A percentile compares a stretch with the other conserved stretches of the same genome.
These are phyloP conservation scores for Perccottus glenii DNA, from an alignment of 2,113 vertebrate species.

Conservation along the genomic window DNA sequence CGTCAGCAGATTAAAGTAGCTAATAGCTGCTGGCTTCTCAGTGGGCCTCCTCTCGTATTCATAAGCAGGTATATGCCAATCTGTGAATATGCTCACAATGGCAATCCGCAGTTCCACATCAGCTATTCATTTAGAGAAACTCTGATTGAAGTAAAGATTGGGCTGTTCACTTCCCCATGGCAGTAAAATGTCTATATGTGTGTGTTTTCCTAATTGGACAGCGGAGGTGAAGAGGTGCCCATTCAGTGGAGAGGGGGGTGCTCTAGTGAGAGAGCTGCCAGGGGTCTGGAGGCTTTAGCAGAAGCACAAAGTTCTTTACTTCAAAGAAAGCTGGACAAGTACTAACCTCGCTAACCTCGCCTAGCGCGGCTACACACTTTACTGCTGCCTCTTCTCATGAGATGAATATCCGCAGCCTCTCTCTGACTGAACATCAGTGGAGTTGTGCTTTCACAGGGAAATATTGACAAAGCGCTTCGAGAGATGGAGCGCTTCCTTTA, in stretches of 20 bases:
- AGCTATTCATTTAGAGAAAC: constrained; percentile 35
- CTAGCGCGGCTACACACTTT: constrained; percentile 40
- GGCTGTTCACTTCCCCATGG: constrained; percentile 44
- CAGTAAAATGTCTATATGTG: constrained; percentile 34
- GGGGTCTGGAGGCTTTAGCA: constrained; percentile 60
- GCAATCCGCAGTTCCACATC: constrained; percentile 55
- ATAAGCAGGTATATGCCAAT: constrained; percentile 36
- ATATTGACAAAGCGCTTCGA: constrained; percentile 74
- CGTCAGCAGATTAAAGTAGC: constrained; percentile 64
- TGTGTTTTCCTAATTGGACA: constrained; percentile 66
- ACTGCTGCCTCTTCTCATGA: constrained; percentile 54
- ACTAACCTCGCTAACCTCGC: constrained; percentile 22
- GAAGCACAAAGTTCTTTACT: constrained; percentile 59
- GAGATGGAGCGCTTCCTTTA: constrained; percentile 62
- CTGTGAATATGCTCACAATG: constrained; percentile 40
- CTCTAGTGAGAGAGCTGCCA: constrained; percentile 37
- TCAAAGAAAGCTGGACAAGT: constrained; percentile 66
- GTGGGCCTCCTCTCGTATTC: constrained; percentile 43
- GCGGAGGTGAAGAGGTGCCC: constrained; percentile 57
- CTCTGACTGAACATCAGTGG: constrained; percentile 48
- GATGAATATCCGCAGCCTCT: constrained; percentile 66
- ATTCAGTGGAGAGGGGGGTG: constrained; percentile 27
- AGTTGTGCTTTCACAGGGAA: constrained; percentile 53
- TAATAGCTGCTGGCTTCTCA: constrained; percentile 53
- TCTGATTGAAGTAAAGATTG: constrained; percentile 43